Percentiles rank a stretch among this genome's conserved stretches.
phyloP scores from a whole-genome alignment of 2,888 invertebrate species.

The Corythucha ciliata region DNA sequence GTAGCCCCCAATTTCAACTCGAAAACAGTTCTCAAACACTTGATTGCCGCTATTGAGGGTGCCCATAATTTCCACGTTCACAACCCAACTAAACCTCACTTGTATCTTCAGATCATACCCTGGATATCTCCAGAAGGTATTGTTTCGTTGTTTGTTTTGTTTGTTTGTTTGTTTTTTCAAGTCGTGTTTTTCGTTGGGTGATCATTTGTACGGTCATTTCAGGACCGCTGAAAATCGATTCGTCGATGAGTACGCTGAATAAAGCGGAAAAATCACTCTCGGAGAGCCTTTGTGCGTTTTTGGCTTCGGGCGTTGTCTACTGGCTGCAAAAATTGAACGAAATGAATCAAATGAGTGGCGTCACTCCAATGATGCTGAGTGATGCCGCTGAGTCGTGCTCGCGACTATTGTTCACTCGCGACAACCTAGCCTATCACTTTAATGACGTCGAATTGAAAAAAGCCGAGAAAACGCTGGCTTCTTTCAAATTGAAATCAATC shows the following conservation, averaged over 20 bases:
- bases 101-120: slow-evolving; percentile 19
- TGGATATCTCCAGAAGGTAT: slow-evolving; percentile 23
- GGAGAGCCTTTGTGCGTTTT: slow-evolving; percentile 23
- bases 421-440: slow-evolving; percentile 26
- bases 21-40: slow-evolving; percentile 24
- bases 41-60: slow-evolving; percentile 29
- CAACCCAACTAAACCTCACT: slow-evolving; percentile 21
- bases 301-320: slow-evolving; percentile 25
- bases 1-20: slow-evolving; percentile 13
- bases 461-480: slow-evolving; percentile 25
- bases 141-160: no score
- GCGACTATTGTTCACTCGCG: slow-evolving; percentile 22
- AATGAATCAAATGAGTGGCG: slow-evolving; percentile 12
- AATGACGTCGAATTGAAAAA: slow-evolving; percentile 26
- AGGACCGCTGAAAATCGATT: slow-evolving; percentile 19
- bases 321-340: slow-evolving; percentile 23
- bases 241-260: slow-evolving; percentile 1
- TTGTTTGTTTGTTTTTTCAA: slow-evolving; percentile 10
- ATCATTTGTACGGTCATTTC: not conserved
- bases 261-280: slow-evolving; percentile 10
- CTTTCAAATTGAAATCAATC: slow-evolving; percentile 25
- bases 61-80: slow-evolving; percentile 29
- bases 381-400: slow-evolving; percentile 14
- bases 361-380: slow-evolving; percentile 8
- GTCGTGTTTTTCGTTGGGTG: not conserved